A percentile compares a stretch with the other conserved stretches of the same genome.
These are phyloP conservation scores for Leucopsar rothschildi DNA, from an alignment of 2,113 vertebrate species.

Conservation along the genomic window DNA sequence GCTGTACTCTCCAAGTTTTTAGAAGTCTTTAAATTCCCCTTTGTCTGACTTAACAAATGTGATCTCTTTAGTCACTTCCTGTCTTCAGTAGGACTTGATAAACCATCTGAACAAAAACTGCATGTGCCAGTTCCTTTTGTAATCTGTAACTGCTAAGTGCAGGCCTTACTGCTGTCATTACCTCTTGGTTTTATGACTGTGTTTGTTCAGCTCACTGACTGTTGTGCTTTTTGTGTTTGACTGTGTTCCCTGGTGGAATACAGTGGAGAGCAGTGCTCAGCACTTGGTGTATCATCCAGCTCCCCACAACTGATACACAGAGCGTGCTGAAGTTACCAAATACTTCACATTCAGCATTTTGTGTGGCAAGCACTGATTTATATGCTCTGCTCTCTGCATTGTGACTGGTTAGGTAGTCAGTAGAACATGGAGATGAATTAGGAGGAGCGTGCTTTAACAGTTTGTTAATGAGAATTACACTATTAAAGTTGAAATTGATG, in stretches of 20 bases:
- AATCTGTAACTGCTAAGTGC: background rate
- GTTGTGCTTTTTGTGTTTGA: background rate
- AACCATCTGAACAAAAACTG: background rate
- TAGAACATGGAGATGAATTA: background rate
- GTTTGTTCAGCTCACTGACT: background rate
- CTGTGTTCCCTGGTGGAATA: background rate
- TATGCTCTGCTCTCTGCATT: background rate
- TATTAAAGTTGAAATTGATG: slow-evolving; percentile 18
- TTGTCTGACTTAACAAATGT: background rate
- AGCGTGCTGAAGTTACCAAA: background rate
- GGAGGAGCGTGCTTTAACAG: background rate
- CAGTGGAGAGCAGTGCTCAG: background rate
- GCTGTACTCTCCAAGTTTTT: background rate
- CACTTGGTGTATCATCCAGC: background rate
- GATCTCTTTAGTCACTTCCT: background rate
- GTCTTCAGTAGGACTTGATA: background rate
- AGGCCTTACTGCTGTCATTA: background rate
- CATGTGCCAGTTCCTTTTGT: background rate
- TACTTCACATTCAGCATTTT: background rate
- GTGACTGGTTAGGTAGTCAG: background rate
- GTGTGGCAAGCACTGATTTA: background rate
- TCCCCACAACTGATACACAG: background rate
- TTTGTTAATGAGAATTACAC: background rate
- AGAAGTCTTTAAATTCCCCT: background rate
- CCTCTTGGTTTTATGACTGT: background rate